phyloP scores from a whole-genome alignment of 2,113 vertebrate genomes.

The Sylvilagus bachmani region DNA sequence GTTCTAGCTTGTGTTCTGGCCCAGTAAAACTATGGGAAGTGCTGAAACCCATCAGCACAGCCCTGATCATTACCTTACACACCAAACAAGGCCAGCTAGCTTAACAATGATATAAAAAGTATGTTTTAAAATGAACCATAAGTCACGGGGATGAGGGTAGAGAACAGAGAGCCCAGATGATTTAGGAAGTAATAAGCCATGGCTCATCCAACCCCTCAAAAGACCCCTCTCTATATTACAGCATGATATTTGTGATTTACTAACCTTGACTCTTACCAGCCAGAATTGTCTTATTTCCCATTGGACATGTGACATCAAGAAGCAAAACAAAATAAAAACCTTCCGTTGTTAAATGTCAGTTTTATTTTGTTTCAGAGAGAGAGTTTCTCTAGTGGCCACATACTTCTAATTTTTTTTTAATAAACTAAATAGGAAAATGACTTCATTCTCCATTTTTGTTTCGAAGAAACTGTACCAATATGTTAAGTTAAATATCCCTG shows the following conservation, averaged over 20 bases:
- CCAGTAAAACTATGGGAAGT: not conserved
- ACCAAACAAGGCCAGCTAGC: not conserved
- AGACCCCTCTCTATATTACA: not conserved
- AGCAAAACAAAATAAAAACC: not conserved
- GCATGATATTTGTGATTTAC: not conserved
- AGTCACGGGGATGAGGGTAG: not conserved
- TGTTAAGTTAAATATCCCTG: not conserved
- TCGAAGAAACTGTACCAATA: not conserved
- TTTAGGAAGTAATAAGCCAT: not conserved
- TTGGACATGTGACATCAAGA: not conserved
- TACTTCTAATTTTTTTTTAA: not conserved
- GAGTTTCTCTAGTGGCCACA: not conserved
- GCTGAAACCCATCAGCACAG: not conserved
- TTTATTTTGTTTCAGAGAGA: slow-evolving; percentile 29
- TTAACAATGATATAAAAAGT: slow-evolving; percentile 3
- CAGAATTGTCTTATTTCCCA: not conserved
- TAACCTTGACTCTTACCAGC: not conserved
- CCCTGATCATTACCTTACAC: not conserved
- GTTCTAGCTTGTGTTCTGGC: not conserved
- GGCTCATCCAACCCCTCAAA: not conserved
- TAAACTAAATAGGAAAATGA: not conserved
- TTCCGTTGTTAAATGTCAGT: not conserved
- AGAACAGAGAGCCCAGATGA: not conserved
- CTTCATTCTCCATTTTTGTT: slow-evolving; percentile 12
- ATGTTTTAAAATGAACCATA: not conserved